phyloP scores from a whole-genome alignment of 2,797 vertebrate species.

The Muscicapa striata region DNA sequence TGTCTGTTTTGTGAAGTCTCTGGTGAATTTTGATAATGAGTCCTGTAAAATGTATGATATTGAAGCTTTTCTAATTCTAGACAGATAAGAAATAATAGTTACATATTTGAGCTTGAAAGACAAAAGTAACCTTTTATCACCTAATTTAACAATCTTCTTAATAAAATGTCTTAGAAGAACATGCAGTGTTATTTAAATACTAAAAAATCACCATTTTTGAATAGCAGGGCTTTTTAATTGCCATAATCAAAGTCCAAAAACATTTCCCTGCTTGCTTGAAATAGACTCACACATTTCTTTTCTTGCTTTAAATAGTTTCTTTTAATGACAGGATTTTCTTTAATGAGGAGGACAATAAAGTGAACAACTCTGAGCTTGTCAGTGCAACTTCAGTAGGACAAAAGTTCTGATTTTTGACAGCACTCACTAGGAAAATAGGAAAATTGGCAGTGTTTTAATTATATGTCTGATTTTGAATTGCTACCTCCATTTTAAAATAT shows the following conservation, averaged over 20 bases:
- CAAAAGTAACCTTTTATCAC: slow-evolving; percentile 77
- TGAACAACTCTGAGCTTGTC: neutral
- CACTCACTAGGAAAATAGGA: neutral
- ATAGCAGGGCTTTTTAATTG: slow-evolving; percentile 63
- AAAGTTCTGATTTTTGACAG: slow-evolving; percentile 27
- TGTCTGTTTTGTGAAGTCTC: slow-evolving; percentile 61
- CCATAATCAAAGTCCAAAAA: slow-evolving; percentile 70
- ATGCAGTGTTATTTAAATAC: slow-evolving; percentile 69
- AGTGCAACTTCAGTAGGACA: neutral
- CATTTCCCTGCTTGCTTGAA: slow-evolving; percentile 47
- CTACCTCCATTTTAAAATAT: neutral
- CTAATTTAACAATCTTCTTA: slow-evolving; percentile 64
- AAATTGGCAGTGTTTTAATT: neutral
- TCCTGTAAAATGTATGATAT: slow-evolving; percentile 55
- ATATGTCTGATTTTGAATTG: neutral
- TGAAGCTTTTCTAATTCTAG: slow-evolving; percentile 65
- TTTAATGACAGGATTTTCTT: slow-evolving; percentile 48
- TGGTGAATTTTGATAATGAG: slow-evolving; percentile 75
- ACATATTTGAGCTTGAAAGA: slow-evolving; percentile 71
- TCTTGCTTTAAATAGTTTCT: slow-evolving; percentile 43
- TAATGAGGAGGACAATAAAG: slow-evolving; percentile 30
- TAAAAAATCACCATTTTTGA: slow-evolving; percentile 57
- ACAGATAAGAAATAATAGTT: slow-evolving; percentile 72
- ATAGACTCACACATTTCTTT: slow-evolving; percentile 11
- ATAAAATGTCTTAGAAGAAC: slow-evolving; percentile 62